Conservation (phyloP, 2,113 vertebrate genomes). For the Oceanodroma tethys region DNA sequence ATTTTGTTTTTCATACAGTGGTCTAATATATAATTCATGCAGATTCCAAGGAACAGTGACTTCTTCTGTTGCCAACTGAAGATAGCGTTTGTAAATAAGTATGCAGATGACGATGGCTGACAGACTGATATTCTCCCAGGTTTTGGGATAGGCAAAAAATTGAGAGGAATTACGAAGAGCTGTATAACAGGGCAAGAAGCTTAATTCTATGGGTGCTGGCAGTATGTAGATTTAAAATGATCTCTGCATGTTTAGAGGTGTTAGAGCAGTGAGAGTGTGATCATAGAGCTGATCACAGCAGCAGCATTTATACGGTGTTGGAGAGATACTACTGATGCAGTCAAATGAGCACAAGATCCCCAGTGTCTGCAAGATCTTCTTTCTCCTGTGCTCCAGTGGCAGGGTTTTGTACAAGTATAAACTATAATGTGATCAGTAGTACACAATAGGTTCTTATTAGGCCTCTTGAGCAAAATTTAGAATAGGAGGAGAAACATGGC, state of each 20-base stretch:
- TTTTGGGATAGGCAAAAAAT: not conserved
- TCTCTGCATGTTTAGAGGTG: not conserved
- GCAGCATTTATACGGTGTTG: not conserved
- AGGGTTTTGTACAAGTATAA: not conserved
- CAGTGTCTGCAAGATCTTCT: not conserved
- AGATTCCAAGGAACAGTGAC: not conserved
- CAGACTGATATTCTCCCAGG: not conserved
- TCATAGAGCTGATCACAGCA: not conserved
- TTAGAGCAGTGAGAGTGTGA: not conserved
- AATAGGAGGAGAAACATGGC: not conserved
- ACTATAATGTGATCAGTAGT: not conserved
- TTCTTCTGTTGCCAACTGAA: not conserved
- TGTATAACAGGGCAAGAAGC: not conserved
- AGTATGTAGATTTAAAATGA: not conserved
- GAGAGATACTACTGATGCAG: not conserved
- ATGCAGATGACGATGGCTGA: not conserved
- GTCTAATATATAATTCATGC: not conserved
- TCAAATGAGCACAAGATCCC: not conserved
- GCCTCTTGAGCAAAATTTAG: not conserved
- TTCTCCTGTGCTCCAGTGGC: not conserved
- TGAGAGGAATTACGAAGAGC: not conserved
- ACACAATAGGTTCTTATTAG: not conserved
- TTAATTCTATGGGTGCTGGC: not conserved
- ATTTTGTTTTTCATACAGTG: not conserved
- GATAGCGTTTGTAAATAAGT: not conserved